These are phyloP conservation scores for Cremastobaeus sp. DNA, from an alignment of 2,888 invertebrate genomes.

Conservation along the genomic window DNA sequence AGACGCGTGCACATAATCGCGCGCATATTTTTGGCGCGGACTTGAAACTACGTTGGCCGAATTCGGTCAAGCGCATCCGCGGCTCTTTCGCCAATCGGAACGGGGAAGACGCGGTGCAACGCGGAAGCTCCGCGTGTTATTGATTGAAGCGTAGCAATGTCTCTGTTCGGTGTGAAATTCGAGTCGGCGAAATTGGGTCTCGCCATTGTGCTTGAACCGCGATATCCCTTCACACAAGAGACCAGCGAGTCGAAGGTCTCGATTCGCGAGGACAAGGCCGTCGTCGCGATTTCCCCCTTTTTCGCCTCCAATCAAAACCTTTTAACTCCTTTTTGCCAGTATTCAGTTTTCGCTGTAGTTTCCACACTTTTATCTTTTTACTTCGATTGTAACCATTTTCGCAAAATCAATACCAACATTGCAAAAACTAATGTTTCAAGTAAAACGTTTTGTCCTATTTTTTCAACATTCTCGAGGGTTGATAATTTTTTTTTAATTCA, in stretches of 20 bases:
- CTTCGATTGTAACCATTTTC: no score
- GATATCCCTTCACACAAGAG: conserved; percentile 46
- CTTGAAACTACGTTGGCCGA: conserved; percentile 1
- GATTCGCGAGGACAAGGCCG: conserved; percentile 53
- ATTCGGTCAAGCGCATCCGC: conserved; percentile 5
- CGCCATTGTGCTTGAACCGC: conserved; percentile 46
- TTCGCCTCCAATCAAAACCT: neutral
- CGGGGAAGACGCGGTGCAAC: conserved; percentile 12
- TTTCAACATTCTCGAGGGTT: no score
- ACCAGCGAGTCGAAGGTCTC: conserved; percentile 45
- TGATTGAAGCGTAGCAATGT: conserved; percentile 46
- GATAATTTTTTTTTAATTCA: no score
- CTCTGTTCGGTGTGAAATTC: conserved; percentile 54
- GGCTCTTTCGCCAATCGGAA: conserved; percentile 13
- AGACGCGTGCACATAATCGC: neutral
- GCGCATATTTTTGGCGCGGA: conserved; percentile 15
- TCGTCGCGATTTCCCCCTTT: conserved; percentile 8
- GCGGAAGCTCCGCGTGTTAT: conserved; percentile 47
- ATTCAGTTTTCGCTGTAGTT: no score
- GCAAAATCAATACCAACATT: no score
- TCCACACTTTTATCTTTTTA: no score
- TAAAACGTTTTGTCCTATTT: no score
- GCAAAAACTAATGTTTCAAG: no score
- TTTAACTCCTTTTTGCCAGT: no score
- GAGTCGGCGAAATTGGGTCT: conserved; percentile 59